Evolutionary conservation across 2,888 invertebrate species (phyloP), one percentile per base, ranked within the genome.

Genomic region (Andrena bucephala): DNA sequence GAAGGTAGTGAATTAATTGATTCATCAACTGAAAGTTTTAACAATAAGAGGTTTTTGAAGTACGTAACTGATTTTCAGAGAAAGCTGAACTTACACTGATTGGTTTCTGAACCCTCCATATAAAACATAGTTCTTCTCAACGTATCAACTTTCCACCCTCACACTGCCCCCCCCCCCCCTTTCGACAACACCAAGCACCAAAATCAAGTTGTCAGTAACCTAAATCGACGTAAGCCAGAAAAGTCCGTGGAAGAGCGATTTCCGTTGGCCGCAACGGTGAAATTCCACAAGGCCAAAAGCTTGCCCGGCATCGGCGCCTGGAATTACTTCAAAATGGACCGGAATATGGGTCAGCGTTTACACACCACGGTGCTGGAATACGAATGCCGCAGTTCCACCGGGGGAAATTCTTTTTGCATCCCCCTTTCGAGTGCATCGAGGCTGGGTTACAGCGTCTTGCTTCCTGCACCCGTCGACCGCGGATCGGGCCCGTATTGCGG

Each of bases 401-500:
- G 59, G 50, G 50, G 52, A 68, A 69, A 81, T 72, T 57, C 33
- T 62, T 71, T 33, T 60, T 20, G 48, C 48, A 42, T 48, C 48
- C 48, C 10, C 36, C 57, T 24, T 27, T n/a, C 20, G 29, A 20
- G 31, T 8, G 29, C 76, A 7, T 0, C 10, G 13, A 20, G 8
- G 20, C 16, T 31, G 16, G 24, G 48, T 42, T 42, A 42, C 42
- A 16, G 16, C 16, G 27, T 65, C 36, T 27, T 8, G 66, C 63
- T 54, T 74, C 59, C 27, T 24, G n/a, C 54, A 48, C 52, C 42
- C 59, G 27, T 13, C 50, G 59, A 54, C 52, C 74, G 42, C 62
- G 62, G 75, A 69, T 63, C 67, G 68, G 63, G 16, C 24, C 59
- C 68, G 80, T 87, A 87, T 77, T 81, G 87, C 83, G 78, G 85